Evolutionary conservation across 2,888 invertebrate genomes (phyloP).

Genomic region (Acanthosepion pharaonis): DNA sequence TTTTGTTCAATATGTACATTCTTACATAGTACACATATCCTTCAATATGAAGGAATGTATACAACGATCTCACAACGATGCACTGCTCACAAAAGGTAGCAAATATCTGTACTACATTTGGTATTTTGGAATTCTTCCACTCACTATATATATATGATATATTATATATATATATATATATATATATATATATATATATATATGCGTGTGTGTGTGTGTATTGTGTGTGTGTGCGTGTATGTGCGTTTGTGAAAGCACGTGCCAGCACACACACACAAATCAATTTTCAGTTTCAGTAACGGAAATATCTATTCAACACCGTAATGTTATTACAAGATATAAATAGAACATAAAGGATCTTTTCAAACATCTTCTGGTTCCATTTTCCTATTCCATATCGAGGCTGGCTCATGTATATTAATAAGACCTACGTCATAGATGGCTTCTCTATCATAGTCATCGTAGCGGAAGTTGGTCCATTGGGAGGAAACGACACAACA

Average conservation of each 20-base stretch:
- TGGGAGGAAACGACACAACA: constrained; percentile 13
- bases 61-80: too few species aligned
- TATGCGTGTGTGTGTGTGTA: neutral
- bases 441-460: neutral
- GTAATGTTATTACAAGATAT: neutral
- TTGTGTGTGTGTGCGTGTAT: neutral
- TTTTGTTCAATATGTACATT: too few species aligned
- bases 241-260: neutral
- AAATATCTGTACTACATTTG: too few species aligned
- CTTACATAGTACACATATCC: too few species aligned
- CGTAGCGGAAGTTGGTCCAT: constrained; percentile 33
- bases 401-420: neutral
- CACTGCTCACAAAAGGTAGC: too few species aligned
- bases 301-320: neutral
- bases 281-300: neutral
- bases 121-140: too few species aligned
- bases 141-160: too few species aligned
- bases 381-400: constrained; percentile 8
- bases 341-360: neutral
- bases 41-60: too few species aligned
- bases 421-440: neutral
- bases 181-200: too few species aligned
- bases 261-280: neutral
- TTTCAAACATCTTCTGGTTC: constrained; percentile 33
- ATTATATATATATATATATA: too few species aligned